These are phyloP conservation scores for Lagorchestes hirsutus DNA, from an alignment of 2,797 vertebrate genomes.

Conservation along the genomic window DNA sequence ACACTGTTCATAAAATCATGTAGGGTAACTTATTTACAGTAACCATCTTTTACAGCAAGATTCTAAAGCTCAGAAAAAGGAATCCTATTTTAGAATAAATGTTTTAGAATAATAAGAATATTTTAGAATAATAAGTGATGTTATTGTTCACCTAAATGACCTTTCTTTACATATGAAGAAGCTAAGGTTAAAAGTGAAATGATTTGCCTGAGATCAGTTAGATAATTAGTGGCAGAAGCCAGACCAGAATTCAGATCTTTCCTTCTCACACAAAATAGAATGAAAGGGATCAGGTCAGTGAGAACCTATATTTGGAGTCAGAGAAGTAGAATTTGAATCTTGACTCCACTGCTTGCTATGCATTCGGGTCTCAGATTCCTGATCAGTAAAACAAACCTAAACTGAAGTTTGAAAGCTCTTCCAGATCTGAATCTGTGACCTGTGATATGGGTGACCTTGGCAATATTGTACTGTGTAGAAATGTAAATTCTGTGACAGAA, in stretches of 20 bases:
- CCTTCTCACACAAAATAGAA: not conserved
- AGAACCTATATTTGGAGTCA: not conserved
- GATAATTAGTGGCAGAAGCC: not conserved
- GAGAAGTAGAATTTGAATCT: not conserved
- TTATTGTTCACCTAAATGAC: not conserved
- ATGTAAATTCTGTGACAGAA: not conserved
- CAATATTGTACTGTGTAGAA: not conserved
- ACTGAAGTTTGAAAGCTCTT: not conserved
- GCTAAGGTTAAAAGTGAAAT: not conserved
- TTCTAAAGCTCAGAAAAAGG: not conserved
- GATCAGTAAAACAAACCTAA: not conserved
- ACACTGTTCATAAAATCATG: not conserved
- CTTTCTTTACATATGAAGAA: not conserved
- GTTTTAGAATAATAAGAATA: not conserved
- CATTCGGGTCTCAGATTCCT: not conserved
- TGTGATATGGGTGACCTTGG: not conserved
- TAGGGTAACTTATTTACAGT: not conserved
- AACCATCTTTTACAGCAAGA: not conserved
- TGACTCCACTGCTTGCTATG: not conserved
- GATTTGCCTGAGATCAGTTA: not conserved
- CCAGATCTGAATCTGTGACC: not conserved
- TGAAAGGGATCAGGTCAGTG: not conserved
- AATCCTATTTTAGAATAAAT: not conserved
- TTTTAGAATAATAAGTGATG: not conserved
- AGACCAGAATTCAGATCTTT: not conserved